Evolutionary conservation across 1,140 invertebrate species (phyloP).

Genomic region (Cotesia chilonis): DNA sequence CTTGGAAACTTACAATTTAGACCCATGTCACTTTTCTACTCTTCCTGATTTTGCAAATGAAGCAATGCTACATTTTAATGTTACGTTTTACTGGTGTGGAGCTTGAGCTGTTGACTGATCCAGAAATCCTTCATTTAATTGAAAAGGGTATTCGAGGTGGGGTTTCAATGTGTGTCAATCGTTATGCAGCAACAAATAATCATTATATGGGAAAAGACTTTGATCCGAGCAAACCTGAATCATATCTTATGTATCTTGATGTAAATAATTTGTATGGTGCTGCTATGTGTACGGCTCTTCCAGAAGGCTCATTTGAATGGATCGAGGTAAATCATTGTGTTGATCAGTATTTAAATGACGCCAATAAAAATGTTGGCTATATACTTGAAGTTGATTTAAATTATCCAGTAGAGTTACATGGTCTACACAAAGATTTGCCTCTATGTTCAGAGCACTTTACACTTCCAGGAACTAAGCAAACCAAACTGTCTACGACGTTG

Average conservation of each 20-base stretch:
- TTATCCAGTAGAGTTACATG: constrained; percentile 55
- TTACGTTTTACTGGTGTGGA: constrained; percentile 55
- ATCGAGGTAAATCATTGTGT: constrained; percentile 41
- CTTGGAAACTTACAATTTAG: constrained; percentile 48
- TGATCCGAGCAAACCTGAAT: constrained; percentile 37
- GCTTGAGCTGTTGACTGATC: constrained; percentile 64
- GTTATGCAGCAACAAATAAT: constrained; percentile 53
- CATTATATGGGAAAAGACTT: constrained; percentile 40
- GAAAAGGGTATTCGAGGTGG: constrained; percentile 43
- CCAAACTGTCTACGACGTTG: background rate
- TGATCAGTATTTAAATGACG: too few species aligned
- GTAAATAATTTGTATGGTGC: constrained; percentile 54
- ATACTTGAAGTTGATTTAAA: background rate
- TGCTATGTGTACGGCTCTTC: constrained; percentile 44
- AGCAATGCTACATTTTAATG: constrained; percentile 53
- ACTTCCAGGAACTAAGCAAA: background rate
- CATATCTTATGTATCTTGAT: constrained; percentile 49
- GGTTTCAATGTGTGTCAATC: constrained; percentile 49
- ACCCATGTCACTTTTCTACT: constrained; percentile 56
- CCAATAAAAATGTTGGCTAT: background rate
- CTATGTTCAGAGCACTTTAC: background rate
- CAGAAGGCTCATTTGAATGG: constrained; percentile 46
- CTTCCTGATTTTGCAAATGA: constrained; percentile 58
- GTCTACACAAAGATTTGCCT: background rate
- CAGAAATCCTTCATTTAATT: constrained; percentile 56